Evolutionary conservation across 1,140 invertebrate species (phyloP).

Genomic region (Myzus persicae): DNA sequence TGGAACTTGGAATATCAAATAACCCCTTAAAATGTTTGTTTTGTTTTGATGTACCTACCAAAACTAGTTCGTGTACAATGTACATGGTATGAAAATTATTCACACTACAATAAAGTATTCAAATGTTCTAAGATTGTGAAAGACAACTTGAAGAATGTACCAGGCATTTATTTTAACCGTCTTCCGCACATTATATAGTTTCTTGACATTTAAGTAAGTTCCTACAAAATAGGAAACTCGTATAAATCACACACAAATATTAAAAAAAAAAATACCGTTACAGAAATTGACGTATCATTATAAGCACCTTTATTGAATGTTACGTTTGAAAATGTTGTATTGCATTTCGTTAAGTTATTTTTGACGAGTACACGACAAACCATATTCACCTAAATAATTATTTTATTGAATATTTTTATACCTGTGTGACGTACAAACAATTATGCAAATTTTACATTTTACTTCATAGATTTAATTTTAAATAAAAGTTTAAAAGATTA

Average conservation of each 20-base stretch:
- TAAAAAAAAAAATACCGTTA: background rate
- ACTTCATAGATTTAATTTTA: too few relatives aligned
- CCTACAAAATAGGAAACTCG: background rate
- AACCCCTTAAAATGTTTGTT: background rate
- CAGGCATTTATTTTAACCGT: background rate
- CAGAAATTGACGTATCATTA: background rate
- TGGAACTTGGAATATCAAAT: background rate
- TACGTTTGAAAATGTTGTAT: background rate
- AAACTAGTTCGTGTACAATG: background rate
- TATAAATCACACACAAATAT: background rate
- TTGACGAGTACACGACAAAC: background rate
- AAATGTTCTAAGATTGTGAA: background rate
- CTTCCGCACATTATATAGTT: background rate
- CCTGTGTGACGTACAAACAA: background rate
- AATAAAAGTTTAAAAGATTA: too few relatives aligned
- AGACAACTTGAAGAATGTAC: background rate
- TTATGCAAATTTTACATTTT: background rate
- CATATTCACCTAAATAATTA: background rate
- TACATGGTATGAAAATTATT: background rate
- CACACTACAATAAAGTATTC: background rate
- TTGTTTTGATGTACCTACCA: background rate
- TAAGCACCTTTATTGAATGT: background rate
- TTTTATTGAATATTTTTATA: background rate
- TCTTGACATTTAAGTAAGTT: background rate
- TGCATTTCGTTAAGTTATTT: background rate